Percentiles rank a stretch among this genome's conserved stretches.
Conservation (phyloP, 2,888 invertebrate species). For the Drosophila cognata region DNA sequence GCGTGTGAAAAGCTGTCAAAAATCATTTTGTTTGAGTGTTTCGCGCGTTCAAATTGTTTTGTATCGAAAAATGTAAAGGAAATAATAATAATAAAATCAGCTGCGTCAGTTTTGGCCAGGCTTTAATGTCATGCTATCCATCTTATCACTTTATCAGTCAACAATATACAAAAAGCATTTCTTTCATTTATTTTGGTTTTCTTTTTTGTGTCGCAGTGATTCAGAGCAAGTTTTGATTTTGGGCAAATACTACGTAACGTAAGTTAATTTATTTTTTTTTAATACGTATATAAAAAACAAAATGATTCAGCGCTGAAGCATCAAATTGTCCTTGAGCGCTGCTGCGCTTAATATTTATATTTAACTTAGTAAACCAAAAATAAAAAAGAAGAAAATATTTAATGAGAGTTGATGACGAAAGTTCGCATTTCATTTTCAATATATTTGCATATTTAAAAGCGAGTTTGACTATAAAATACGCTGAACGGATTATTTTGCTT, state of each 20-base stretch:
- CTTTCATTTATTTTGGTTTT: background rate
- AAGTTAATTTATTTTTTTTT: background rate
- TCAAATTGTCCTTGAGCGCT: slow-evolving; percentile 32
- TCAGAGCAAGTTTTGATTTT: slow-evolving; percentile 6
- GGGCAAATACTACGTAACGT: background rate
- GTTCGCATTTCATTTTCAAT: background rate
- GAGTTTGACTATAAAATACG: background rate
- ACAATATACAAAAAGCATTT: background rate
- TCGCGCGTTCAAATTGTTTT: slow-evolving; percentile 45
- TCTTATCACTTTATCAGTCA: slow-evolving; percentile 25
- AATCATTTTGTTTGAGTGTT: slow-evolving; percentile 52
- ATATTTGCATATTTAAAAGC: background rate
- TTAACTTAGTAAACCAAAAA: background rate
- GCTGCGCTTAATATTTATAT: background rate
- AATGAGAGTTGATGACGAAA: background rate
- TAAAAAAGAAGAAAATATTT: background rate
- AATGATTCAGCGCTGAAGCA: slow-evolving; percentile 27
- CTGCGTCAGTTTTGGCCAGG: slow-evolving; percentile 30
- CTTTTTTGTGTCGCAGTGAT: background rate
- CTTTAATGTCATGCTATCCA: slow-evolving; percentile 26
- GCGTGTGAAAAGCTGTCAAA: slow-evolving; percentile 74
- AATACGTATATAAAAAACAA: background rate
- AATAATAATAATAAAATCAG: slow-evolving; percentile 3
- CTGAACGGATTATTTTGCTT: background rate
- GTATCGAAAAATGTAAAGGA: slow-evolving; percentile 1